Evolutionary conservation across 1,140 invertebrate species (phyloP).

Genomic region (Solenopsis fugax): DNA sequence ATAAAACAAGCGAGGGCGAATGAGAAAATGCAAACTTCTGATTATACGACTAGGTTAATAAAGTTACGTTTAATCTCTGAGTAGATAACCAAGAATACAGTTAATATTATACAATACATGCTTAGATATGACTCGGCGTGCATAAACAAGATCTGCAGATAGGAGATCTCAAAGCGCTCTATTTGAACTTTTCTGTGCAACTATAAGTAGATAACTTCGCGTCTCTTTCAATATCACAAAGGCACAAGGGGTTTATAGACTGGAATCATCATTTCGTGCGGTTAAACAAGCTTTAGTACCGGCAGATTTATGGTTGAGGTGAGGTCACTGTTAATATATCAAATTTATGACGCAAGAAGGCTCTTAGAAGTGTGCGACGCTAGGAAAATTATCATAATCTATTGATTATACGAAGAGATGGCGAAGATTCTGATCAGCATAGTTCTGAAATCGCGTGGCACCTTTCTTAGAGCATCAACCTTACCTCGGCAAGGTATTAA

Average conservation of each 20-base stretch:
- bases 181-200: conserved; percentile 37
- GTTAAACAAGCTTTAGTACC: conserved; percentile 9
- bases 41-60: conserved; percentile 12
- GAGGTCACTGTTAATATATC: neutral
- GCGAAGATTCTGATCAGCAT: neutral
- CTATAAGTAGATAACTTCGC: conserved; percentile 19
- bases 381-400: neutral
- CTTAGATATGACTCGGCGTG: neutral
- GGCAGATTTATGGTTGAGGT: neutral
- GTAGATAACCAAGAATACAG: conserved; percentile 1
- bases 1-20: neutral
- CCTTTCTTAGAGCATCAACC: neutral
- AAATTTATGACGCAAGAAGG: neutral
- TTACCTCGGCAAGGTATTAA: neutral
- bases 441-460: neutral
- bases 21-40: neutral
- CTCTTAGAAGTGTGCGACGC: neutral
- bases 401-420: neutral
- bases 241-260: neutral
- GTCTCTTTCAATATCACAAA: neutral
- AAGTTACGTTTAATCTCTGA: conserved; percentile 16
- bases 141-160: conserved; percentile 42
- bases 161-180: neutral
- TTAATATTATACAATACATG: neutral
- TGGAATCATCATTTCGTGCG: neutral